phyloP scores from a whole-genome alignment of 2,888 invertebrate species.

The Protula sp. region DNA sequence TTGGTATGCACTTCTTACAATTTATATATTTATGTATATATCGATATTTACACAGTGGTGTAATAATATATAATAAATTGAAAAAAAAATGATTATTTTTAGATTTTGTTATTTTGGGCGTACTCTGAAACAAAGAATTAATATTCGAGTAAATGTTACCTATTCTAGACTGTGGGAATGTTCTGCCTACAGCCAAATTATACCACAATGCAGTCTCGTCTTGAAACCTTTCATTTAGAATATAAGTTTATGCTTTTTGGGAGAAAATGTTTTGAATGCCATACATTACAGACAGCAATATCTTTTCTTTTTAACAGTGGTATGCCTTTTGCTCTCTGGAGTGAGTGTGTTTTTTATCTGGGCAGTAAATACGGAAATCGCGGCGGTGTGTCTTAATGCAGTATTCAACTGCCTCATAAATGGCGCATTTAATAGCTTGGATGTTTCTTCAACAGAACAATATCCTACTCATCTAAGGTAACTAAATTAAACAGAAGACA shows the following conservation, averaged over 20 bases:
- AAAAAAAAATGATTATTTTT: too few relatives aligned
- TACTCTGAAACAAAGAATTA: too few relatives aligned
- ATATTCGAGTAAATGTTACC: too few relatives aligned
- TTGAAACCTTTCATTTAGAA: too few relatives aligned
- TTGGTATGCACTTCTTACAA: slow-evolving; percentile 11
- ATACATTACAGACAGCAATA: not conserved
- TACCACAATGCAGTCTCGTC: too few relatives aligned
- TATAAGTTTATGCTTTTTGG: too few relatives aligned
- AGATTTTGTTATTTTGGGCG: too few relatives aligned
- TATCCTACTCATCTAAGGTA: slow-evolving; percentile 20
- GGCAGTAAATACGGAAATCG: slow-evolving; percentile 13
- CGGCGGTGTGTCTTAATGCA: slow-evolving; percentile 14
- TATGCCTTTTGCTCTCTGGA: slow-evolving; percentile 11
- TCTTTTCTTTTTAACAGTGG: slow-evolving; percentile 7
- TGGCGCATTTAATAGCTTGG: slow-evolving; percentile 14
- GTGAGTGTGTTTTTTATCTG: slow-evolving; percentile 18
- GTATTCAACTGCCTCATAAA: slow-evolving; percentile 11
- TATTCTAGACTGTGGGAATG: too few relatives aligned
- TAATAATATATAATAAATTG: too few relatives aligned
- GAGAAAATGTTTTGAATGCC: not conserved
- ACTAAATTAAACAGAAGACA: not conserved
- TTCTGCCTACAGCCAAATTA: too few relatives aligned
- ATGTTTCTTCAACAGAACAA: slow-evolving; percentile 11
- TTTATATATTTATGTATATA: too few relatives aligned
- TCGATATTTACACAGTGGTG: too few relatives aligned